phyloP scores from a whole-genome alignment of 1,140 invertebrate genomes.

The Atta colombica region DNA sequence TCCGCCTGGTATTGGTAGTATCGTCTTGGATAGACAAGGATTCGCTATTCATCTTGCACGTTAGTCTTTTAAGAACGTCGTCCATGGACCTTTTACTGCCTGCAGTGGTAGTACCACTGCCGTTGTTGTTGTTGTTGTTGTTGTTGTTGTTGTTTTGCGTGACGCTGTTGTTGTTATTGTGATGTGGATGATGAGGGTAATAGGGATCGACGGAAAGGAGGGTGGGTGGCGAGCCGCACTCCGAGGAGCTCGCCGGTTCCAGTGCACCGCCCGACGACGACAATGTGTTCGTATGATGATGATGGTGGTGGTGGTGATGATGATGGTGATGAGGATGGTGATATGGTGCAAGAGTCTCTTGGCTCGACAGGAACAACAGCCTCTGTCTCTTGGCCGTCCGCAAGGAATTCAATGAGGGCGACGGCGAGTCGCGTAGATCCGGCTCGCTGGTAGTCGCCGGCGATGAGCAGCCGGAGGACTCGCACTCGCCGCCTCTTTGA shows the following conservation, averaged over 20 bases:
- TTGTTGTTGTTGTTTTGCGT: conserved; percentile 86
- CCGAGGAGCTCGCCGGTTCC: conserved; percentile 88
- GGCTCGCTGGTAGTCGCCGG: conserved; percentile 84
- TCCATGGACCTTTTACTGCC: conserved; percentile 92
- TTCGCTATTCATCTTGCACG: conserved; percentile 91
- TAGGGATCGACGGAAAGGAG: conserved; percentile 84
- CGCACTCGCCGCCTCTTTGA: conserved; percentile 75
- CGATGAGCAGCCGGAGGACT: conserved; percentile 85
- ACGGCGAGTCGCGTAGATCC: conserved; percentile 82
- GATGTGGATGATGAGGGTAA: conserved; percentile 83
- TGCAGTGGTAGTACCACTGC: conserved; percentile 71
- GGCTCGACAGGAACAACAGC: conserved; percentile 77
- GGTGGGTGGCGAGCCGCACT: conserved; percentile 90
- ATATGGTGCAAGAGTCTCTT: conserved; percentile 74
- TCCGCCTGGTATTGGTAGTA: conserved; percentile 80
- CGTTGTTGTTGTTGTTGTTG: conserved; percentile 82
- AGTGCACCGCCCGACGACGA: conserved; percentile 81
- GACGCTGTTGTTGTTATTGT: conserved; percentile 86
- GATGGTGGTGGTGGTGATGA: conserved; percentile 77
- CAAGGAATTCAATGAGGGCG: conserved; percentile 81
- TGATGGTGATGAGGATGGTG: conserved; percentile 75
- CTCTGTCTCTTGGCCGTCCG: conserved; percentile 80
- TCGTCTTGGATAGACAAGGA: conserved; percentile 82
- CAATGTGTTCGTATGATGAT: conserved; percentile 76
- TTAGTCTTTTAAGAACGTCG: conserved; percentile 93